Evolutionary conservation across 2,797 vertebrate genomes (phyloP).

Genomic region (Acridotheres tristis): DNA sequence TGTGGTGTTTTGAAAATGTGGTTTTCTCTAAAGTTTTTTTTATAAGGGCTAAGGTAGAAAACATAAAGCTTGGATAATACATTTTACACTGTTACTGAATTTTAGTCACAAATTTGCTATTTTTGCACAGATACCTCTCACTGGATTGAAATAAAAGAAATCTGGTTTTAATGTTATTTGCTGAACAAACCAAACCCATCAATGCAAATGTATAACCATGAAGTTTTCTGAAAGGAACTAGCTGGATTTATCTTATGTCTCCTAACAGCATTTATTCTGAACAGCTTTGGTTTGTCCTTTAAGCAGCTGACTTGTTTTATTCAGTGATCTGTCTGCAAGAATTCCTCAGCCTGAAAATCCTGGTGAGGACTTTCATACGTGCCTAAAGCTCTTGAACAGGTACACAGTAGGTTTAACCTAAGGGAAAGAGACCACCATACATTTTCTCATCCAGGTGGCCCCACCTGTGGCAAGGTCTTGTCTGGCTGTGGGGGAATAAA

Average conservation of each 20-base stretch:
- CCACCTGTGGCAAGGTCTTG: neutral
- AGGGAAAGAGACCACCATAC: neutral
- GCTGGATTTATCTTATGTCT: neutral
- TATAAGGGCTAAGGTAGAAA: neutral
- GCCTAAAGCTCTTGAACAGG: neutral
- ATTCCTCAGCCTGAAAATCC: constrained; percentile 78
- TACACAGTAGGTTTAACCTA: neutral
- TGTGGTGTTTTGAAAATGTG: neutral
- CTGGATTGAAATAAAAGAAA: neutral
- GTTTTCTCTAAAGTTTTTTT: neutral
- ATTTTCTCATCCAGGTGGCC: fast-evolving
- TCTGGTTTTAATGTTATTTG: neutral
- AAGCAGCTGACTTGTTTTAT: neutral
- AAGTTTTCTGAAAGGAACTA: neutral
- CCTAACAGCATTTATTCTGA: neutral
- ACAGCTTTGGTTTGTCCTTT: neutral
- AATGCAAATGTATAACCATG: neutral
- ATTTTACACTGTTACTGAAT: neutral
- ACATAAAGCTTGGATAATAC: neutral
- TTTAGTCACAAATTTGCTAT: neutral
- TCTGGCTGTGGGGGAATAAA: neutral
- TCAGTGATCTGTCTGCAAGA: constrained; percentile 77
- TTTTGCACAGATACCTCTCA: neutral
- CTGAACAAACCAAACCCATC: neutral
- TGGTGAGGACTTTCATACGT: constrained; percentile 70